Conservation (phyloP, 2,113 vertebrate genomes). For the Daboia siamensis region DNA sequence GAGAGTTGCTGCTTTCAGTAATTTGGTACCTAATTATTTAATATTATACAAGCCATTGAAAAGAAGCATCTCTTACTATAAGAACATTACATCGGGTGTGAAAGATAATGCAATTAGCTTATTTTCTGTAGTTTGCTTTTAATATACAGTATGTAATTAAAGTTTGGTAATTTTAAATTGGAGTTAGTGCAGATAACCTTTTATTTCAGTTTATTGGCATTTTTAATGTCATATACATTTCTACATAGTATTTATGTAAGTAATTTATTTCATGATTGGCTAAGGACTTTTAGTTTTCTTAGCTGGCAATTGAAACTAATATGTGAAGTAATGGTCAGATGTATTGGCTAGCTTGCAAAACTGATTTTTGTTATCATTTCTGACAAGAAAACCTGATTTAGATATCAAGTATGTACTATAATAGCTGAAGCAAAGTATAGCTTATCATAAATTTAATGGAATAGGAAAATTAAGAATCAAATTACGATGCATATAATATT, state of each 20-base stretch:
- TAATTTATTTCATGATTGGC: background rate
- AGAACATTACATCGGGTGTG: background rate
- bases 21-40: background rate
- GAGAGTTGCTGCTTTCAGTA: conserved; percentile 12
- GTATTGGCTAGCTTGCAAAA: conserved; percentile 37
- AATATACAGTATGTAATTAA: background rate
- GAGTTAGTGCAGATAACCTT: conserved; percentile 3
- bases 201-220: background rate
- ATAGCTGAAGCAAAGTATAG: background rate
- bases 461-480: background rate
- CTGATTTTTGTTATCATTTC: conserved; percentile 20
- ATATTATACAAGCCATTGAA: background rate
- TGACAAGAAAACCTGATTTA: conserved; percentile 17
- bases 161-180: background rate
- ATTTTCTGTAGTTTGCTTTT: background rate
- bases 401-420: background rate
- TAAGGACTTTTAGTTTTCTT: background rate
- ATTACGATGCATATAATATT: background rate
- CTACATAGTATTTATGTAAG: conserved; percentile 8
- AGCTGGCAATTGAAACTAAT: conserved; percentile 3
- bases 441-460: conserved; percentile 6
- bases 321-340: conserved; percentile 32
- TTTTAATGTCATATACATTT: conserved; percentile 16
- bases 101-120: background rate
- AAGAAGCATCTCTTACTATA: background rate